phyloP scores from a whole-genome alignment of 2,888 invertebrate species.

The Meghimatium bilineatum region DNA sequence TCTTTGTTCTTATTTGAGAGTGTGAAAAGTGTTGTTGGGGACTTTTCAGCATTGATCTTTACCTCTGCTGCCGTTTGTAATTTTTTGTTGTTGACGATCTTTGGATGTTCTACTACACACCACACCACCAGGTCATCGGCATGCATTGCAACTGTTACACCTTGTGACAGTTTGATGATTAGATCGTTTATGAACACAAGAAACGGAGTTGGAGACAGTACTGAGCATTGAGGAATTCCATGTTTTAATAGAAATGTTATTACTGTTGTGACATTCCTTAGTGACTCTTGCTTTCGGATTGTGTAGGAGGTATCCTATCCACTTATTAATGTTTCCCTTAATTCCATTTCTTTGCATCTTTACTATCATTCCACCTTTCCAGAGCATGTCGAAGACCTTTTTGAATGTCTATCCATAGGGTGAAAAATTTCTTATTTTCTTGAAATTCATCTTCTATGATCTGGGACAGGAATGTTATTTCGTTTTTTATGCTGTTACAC shows the following conservation, averaged over 20 bases:
- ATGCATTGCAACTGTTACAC: constrained; percentile 44
- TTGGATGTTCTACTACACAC: too few relatives aligned
- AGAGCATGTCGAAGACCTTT: constrained; percentile 24
- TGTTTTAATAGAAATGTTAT: constrained; percentile 22
- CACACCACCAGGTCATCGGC: constrained; percentile 45
- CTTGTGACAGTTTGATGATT: constrained; percentile 27
- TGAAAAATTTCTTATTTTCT: constrained; percentile 6
- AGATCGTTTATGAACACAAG: constrained; percentile 41
- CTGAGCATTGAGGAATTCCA: constrained; percentile 40
- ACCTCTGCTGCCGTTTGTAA: constrained; percentile 50
- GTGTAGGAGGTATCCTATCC: constrained; percentile 28
- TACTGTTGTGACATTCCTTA: not conserved
- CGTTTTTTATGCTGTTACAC: constrained; percentile 14
- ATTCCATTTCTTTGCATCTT: constrained; percentile 16
- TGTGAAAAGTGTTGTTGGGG: too few relatives aligned
- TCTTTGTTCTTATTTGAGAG: too few relatives aligned
- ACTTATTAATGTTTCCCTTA: not conserved
- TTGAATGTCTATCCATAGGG: not conserved
- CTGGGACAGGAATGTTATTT: constrained; percentile 13
- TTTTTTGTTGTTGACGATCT: too few relatives aligned
- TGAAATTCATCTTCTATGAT: constrained; percentile 6
- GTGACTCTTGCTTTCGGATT: constrained; percentile 32
- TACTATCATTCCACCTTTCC: constrained; percentile 25
- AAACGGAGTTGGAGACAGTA: constrained; percentile 36
- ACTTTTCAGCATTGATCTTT: too few relatives aligned